phyloP scores from a whole-genome alignment of 2,888 invertebrate species.

The Agonopterix subpropinquella region DNA sequence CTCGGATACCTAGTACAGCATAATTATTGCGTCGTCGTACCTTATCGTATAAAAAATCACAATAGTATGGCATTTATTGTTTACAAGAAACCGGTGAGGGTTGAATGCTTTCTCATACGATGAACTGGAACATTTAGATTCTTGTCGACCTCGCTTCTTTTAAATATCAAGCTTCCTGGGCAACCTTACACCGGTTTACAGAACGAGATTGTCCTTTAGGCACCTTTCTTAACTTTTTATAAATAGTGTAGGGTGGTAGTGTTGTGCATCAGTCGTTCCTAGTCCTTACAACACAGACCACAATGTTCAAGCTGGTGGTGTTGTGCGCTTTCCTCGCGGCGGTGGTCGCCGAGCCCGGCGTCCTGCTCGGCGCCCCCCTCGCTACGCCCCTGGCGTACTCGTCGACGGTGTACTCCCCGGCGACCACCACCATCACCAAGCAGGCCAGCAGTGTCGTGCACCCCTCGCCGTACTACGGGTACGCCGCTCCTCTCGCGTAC shows the following conservation, averaged over 20 bases:
- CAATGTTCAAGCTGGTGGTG: constrained; percentile 72
- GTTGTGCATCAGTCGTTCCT: constrained; percentile 51
- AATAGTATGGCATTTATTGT: too few species aligned
- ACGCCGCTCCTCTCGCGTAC: constrained; percentile 34
- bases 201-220: constrained; percentile 54
- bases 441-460: constrained; percentile 62
- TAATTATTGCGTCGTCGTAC: too few species aligned
- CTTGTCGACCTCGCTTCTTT: constrained; percentile 46
- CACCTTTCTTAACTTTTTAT: constrained; percentile 50
- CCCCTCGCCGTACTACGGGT: constrained; percentile 43
- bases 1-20: too few species aligned
- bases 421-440: constrained; percentile 45
- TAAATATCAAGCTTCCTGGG: constrained; percentile 63
- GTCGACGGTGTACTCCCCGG: constrained; percentile 32
- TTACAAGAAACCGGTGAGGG: neutral
- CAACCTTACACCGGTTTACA: constrained; percentile 54
- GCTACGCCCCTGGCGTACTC: constrained; percentile 33
- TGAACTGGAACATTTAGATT: constrained; percentile 23
- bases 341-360: constrained; percentile 61
- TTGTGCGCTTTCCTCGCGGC: constrained; percentile 76
- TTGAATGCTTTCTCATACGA: constrained; percentile 22
- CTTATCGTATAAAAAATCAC: too few species aligned
- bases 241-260: constrained; percentile 36
- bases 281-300: constrained; percentile 57
- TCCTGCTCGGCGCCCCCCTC: constrained; percentile 13